phyloP scores from a whole-genome alignment of 2,888 invertebrate species.

The Hymenopus coronatus region DNA sequence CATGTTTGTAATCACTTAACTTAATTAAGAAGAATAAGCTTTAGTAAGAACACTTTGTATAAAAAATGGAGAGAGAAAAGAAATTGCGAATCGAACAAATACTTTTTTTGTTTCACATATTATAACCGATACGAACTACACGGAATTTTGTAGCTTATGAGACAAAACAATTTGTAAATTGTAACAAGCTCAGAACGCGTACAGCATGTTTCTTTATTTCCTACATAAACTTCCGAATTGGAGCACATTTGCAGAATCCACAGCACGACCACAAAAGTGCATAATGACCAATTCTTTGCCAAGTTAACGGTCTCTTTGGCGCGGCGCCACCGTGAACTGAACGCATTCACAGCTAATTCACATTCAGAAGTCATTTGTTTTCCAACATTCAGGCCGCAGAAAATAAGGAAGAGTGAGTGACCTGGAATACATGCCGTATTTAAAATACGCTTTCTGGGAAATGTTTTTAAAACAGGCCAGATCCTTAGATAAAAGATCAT shows the following conservation, averaged over 20 bases:
- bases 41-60: no score
- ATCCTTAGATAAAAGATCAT: not conserved
- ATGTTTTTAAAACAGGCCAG: not conserved
- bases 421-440: not conserved
- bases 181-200: no score
- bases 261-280: not conserved
- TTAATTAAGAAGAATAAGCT: no score
- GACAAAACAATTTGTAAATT: no score
- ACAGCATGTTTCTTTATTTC: not conserved
- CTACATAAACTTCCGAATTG: not conserved
- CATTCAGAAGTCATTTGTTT: not conserved
- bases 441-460: not conserved
- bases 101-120: no score
- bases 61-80: no score
- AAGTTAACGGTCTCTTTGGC: not conserved
- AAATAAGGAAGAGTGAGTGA: not conserved
- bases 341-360: not conserved
- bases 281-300: not conserved
- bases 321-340: not conserved
- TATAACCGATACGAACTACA: no score
- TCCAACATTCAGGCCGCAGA: not conserved
- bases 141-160: no score
- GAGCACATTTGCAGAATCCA: not conserved
- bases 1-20: no score
- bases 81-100: no score